These are phyloP conservation scores for Acanthochromis polyacanthus DNA, from an alignment of 2,113 vertebrate genomes.

Conservation along the genomic window DNA sequence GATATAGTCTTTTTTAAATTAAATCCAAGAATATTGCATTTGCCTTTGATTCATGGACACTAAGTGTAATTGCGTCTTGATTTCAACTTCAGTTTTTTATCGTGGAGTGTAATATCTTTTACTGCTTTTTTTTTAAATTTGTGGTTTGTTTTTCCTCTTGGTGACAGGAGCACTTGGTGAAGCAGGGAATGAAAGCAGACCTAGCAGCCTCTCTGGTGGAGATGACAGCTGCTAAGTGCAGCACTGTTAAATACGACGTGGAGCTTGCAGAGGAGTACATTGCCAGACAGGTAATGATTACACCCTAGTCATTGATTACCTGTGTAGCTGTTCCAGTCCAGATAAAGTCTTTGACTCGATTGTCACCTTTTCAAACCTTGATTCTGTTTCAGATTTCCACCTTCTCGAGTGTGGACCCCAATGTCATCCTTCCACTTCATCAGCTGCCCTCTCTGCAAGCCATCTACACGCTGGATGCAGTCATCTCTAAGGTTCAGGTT, in stretches of 20 bases:
- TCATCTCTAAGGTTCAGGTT: constrained; percentile 98
- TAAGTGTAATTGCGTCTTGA: background rate
- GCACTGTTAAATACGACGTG: constrained; percentile 94
- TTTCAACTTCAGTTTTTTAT: background rate
- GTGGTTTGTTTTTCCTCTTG: background rate
- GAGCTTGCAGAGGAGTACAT: constrained; percentile 98
- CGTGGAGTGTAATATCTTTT: background rate
- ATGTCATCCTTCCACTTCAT: constrained; percentile 90
- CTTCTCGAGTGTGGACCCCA: constrained; percentile 92
- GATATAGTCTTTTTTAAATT: background rate
- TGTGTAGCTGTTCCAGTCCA: background rate
- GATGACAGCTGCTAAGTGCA: constrained; percentile 90
- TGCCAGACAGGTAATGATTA: constrained; percentile 89
- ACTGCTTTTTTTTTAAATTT: background rate
- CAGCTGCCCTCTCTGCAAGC: constrained; percentile 96
- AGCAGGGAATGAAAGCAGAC: constrained; percentile 96
- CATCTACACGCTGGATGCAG: constrained; percentile 96
- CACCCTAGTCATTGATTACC: background rate
- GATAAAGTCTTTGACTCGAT: background rate
- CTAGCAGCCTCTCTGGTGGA: constrained; percentile 91
- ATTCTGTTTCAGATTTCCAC: constrained; percentile 91
- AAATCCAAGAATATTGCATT: constrained; percentile 1
- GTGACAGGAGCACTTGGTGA: constrained; percentile 92
- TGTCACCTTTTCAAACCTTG: background rate
- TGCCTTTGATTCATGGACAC: too few relatives aligned